Evolutionary conservation across 2,797 vertebrate species (phyloP), one percentile per base, ranked within the genome.

Genomic region (Rhyacichthys aspro): DNA sequence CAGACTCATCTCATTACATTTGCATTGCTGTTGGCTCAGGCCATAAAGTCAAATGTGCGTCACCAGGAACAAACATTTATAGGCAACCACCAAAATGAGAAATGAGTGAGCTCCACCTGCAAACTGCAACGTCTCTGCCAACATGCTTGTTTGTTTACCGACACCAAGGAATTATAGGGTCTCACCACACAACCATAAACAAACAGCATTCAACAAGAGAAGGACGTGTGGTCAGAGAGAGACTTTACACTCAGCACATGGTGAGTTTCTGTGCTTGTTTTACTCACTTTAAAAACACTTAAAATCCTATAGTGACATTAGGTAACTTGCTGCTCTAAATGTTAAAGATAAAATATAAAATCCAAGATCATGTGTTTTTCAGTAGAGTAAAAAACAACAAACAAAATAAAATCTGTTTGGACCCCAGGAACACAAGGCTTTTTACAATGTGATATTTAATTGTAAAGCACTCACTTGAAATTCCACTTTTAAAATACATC

Each of bases 11-110:
- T 54, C 50, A 11, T 5, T 48, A 3, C 7, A 65, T 81, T 76
- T 76, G 67, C 75, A 81, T 77, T 37, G 17, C 12, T 70, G 17
- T 53, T 65, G 52, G 44, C 41, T 60, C 48, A 68, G 60, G 65
- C 55, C 55, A 60, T 38, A 41, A 5, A 74, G 55, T 70, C 72
- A 81, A 76, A 78, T 64, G 17, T 58, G 11, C 44, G 56, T 12
- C 10, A 38, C 11, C 12, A 59, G 41, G 34, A 38, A 52, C 50
- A 39, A 43, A 47, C 19, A 32, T 59, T 47, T 48, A 59, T 9
- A 52, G 16, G 42, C 11, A 39, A 28, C 39, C 28, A 11, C 16
- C 11, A 33, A 43, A 7, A n/a, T n/a, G n/a, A n/a, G n/a, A 1
- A 38, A 15, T 46, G 11, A 49, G 17, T 17, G 15, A 6, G 37